phyloP scores from a whole-genome alignment of 92 coral and sea anemone species.

The Zoanthus sociatus region DNA sequence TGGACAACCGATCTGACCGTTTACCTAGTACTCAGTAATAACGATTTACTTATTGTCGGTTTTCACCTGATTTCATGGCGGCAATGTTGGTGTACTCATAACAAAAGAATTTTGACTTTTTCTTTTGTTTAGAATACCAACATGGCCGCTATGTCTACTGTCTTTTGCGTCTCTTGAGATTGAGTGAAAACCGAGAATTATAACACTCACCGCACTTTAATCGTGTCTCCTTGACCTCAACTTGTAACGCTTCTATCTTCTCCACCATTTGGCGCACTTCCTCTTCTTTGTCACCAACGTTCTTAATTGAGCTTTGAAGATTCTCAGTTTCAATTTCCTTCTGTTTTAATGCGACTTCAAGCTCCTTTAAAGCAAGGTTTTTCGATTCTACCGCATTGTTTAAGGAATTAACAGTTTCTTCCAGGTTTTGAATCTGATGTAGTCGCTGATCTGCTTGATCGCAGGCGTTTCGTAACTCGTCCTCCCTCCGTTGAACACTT shows the following conservation, averaged over 20 bases:
- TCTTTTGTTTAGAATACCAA: no score
- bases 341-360: slow-evolving; percentile 64
- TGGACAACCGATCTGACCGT: no score
- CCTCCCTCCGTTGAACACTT: slow-evolving; percentile 67
- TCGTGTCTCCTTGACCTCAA: slow-evolving; percentile 61
- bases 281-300: slow-evolving; percentile 57
- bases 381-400: slow-evolving; percentile 68
- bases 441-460: slow-evolving; percentile 50
- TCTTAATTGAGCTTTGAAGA: slow-evolving; percentile 67
- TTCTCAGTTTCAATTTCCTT: slow-evolving; percentile 67
- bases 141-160: no score
- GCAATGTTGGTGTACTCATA: no score
- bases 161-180: no score
- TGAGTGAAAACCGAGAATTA: no score
- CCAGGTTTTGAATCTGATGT: slow-evolving; percentile 53
- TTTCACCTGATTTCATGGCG: no score
- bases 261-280: slow-evolving; percentile 51
- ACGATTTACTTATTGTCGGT: no score
- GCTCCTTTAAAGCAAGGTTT: slow-evolving; percentile 63
- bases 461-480: slow-evolving; percentile 63
- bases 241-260: slow-evolving; percentile 64
- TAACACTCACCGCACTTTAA: slow-evolving; percentile 67
- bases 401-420: slow-evolving; percentile 56
- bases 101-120: no score
- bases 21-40: no score